Evolutionary conservation across 2,888 invertebrate species (phyloP).

Genomic region (Drosophila prostipennis): DNA sequence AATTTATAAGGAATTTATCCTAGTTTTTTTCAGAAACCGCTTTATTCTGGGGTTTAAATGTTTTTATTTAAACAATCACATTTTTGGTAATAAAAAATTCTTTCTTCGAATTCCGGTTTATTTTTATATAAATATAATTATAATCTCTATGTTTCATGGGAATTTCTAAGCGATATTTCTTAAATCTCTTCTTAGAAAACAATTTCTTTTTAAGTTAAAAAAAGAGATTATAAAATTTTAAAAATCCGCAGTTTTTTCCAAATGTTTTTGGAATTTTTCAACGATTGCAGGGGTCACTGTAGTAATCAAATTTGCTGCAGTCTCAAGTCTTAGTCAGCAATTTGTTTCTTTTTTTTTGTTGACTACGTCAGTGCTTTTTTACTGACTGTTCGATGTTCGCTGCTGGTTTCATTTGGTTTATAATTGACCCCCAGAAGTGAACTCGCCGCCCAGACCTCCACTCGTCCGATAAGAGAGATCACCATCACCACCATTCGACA

Average conservation of each 20-base stretch:
- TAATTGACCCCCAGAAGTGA: constrained; percentile 69
- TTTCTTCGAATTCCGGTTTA: neutral
- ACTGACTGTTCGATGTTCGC: constrained; percentile 11
- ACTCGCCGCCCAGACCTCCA: constrained; percentile 43
- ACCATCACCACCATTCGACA: neutral
- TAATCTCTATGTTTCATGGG: constrained; percentile 1
- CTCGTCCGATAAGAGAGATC: constrained; percentile 31
- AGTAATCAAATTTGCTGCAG: constrained; percentile 43
- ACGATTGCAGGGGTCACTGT: neutral
- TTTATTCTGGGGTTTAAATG: neutral
- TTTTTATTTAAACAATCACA: too few species aligned
- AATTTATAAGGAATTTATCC: constrained; percentile 11
- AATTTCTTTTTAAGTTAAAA: neutral
- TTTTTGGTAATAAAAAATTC: too few species aligned
- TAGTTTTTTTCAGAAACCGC: neutral
- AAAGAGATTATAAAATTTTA: neutral
- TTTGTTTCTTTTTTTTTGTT: constrained; percentile 17
- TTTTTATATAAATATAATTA: neutral
- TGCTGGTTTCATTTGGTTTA: constrained; percentile 25
- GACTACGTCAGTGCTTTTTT: constrained; percentile 53
- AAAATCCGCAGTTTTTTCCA: neutral
- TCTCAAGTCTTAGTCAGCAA: constrained; percentile 58
- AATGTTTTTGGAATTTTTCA: neutral
- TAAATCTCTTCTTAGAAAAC: neutral
- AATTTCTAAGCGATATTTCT: neutral